phyloP scores from a whole-genome alignment of 2,113 vertebrate species.

The Callaeas wilsoni region DNA sequence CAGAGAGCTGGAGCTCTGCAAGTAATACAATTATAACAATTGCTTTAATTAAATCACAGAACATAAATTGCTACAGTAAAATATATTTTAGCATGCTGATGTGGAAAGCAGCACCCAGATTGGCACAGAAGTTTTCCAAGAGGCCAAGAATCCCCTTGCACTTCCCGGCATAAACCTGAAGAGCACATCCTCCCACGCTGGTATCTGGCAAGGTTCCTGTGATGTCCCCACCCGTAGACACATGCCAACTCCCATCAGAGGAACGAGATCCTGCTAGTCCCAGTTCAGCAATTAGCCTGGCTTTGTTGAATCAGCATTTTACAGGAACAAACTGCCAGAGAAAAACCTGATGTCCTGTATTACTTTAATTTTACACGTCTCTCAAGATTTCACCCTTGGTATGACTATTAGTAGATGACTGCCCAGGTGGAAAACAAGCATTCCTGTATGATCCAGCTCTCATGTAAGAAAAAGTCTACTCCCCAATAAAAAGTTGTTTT shows the following conservation, averaged over 20 bases:
- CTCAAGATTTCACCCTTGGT: neutral
- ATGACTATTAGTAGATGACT: neutral
- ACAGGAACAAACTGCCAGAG: neutral
- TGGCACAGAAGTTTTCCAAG: neutral
- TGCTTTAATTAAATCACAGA: neutral
- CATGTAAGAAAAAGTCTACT: neutral
- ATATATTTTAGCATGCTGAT: neutral
- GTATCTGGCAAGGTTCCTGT: neutral
- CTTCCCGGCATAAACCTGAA: neutral
- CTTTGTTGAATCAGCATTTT: neutral
- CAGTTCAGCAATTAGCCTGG: neutral
- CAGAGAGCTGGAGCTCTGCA: neutral
- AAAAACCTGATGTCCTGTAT: neutral
- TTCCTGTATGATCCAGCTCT: neutral
- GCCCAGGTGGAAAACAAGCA: neutral
- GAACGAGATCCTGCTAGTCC: neutral
- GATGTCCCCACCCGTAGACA: rapidly evolving
- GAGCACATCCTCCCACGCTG: rapidly evolving
- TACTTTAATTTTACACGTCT: neutral
- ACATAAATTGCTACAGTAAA: neutral
- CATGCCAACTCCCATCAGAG: neutral
- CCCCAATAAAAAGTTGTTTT: neutral
- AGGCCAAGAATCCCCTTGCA: neutral
- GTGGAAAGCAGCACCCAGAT: neutral
- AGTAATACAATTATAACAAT: neutral